These are phyloP conservation scores for Noturus placidus DNA, from an alignment of 2,113 vertebrate genomes.

Conservation along the genomic window DNA sequence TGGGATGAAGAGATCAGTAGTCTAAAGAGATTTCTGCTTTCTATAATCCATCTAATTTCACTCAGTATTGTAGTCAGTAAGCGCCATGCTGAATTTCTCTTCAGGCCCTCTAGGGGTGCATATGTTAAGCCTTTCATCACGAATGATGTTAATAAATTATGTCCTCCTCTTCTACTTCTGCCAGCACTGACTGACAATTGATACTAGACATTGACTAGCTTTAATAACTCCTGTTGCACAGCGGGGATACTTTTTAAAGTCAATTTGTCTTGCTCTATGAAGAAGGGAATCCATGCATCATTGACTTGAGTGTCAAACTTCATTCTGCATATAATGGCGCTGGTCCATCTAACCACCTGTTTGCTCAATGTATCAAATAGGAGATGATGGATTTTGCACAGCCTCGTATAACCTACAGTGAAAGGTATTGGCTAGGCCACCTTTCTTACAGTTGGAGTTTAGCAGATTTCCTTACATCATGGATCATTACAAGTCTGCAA, in stretches of 20 bases:
- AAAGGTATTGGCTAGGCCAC: slow-evolving; percentile 4
- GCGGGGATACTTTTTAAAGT: slow-evolving; percentile 31
- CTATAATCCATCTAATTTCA: slow-evolving; percentile 33
- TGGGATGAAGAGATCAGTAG: not conserved
- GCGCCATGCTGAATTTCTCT: slow-evolving; percentile 1
- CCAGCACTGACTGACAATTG: slow-evolving; percentile 34
- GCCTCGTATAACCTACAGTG: slow-evolving; percentile 20
- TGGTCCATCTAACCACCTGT: slow-evolving; percentile 32
- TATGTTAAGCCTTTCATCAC: slow-evolving; percentile 35
- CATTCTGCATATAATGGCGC: slow-evolving; percentile 37
- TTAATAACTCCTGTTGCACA: slow-evolving; percentile 39
- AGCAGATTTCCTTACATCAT: slow-evolving; percentile 20
- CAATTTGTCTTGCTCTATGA: slow-evolving; percentile 28
- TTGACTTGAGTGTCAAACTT: slow-evolving; percentile 42
- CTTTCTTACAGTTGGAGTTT: not conserved
- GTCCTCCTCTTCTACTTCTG: slow-evolving; percentile 13
- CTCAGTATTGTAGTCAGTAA: slow-evolving; percentile 19
- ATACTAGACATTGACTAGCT: slow-evolving; percentile 31
- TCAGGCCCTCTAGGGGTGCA: slow-evolving; percentile 1
- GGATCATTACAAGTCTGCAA: not conserved
- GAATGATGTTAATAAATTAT: slow-evolving; percentile 42
- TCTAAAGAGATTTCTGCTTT: slow-evolving; percentile 9
- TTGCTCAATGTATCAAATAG: slow-evolving; percentile 28
- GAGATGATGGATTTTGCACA: slow-evolving; percentile 21
- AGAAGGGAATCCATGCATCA: slow-evolving; percentile 38